Evolutionary conservation across 2,797 vertebrate genomes (phyloP).

Genomic region (Sebastes paucispinis): DNA sequence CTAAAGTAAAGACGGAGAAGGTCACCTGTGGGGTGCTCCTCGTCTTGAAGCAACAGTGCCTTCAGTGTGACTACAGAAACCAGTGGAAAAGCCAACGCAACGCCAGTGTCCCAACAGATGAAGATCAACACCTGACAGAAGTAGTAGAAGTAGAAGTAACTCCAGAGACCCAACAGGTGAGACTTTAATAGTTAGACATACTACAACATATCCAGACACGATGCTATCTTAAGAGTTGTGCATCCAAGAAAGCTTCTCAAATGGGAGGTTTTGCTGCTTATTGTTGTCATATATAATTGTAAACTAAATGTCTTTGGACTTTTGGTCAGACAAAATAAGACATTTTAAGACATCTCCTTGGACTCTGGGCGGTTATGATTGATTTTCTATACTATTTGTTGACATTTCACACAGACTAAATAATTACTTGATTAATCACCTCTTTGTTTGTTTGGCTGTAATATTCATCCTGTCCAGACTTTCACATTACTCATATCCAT

Average conservation of each 20-base stretch:
- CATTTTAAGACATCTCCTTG: no score
- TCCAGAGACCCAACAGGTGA: constrained; percentile 1
- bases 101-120: neutral
- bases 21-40: neutral
- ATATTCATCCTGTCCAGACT: neutral
- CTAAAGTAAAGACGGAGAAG: constrained; percentile 12
- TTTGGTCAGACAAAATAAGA: no score
- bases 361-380: neutral
- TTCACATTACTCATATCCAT: neutral
- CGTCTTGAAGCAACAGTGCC: constrained; percentile 13
- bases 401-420: neutral
- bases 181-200: neutral
- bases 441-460: neutral
- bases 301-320: neutral
- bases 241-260: no score
- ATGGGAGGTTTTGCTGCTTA: no score
- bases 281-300: no score
- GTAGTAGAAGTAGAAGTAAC: neutral
- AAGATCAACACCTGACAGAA: neutral
- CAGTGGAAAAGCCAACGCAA: constrained; percentile 20
- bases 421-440: neutral
- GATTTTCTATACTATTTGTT: neutral
- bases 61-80: constrained; percentile 8
- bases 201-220: neutral
- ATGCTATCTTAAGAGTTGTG: no score